Percentiles rank a stretch among this genome's conserved stretches.
These are phyloP conservation scores for Samia ricini DNA, from an alignment of 1,140 invertebrate species.

Conservation along the genomic window DNA sequence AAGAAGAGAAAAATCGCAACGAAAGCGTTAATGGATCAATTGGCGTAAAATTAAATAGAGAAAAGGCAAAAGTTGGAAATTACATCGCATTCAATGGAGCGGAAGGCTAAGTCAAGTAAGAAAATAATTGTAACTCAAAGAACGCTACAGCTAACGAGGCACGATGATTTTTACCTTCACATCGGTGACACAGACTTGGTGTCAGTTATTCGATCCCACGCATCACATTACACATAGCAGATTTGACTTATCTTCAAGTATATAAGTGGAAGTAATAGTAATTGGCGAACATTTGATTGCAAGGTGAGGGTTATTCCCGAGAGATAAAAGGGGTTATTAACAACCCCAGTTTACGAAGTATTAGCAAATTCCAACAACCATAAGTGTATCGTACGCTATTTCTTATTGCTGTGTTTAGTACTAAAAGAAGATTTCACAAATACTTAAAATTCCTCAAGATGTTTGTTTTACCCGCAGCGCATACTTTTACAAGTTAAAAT, in stretches of 20 bases:
- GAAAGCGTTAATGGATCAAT: slow-evolving; percentile 35
- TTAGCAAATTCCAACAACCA: too few species aligned
- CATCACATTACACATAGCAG: background rate
- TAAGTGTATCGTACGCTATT: too few species aligned
- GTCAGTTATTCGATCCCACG: background rate
- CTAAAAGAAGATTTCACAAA: too few species aligned
- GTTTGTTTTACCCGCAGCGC: too few species aligned
- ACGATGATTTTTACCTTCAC: background rate
- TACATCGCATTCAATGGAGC: slow-evolving; percentile 21
- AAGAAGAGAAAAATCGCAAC: slow-evolving; percentile 26
- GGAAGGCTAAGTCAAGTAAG: slow-evolving; percentile 10
- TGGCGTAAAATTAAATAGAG: slow-evolving; percentile 23
- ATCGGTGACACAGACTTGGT: background rate
- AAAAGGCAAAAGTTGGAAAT: slow-evolving; percentile 22
- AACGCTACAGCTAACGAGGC: background rate
- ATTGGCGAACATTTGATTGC: too few species aligned
- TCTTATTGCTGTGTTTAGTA: too few species aligned
- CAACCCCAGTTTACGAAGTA: too few species aligned
- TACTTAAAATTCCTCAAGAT: too few species aligned
- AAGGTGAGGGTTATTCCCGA: too few species aligned
- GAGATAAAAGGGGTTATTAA: too few species aligned
- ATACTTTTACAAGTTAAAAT: too few species aligned
- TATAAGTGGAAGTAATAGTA: background rate
- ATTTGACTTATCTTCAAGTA: background rate
- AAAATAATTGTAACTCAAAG: slow-evolving; percentile 4